Evolutionary conservation across 2,113 vertebrate genomes (phyloP).

Genomic region (Cromileptes altivelis): DNA sequence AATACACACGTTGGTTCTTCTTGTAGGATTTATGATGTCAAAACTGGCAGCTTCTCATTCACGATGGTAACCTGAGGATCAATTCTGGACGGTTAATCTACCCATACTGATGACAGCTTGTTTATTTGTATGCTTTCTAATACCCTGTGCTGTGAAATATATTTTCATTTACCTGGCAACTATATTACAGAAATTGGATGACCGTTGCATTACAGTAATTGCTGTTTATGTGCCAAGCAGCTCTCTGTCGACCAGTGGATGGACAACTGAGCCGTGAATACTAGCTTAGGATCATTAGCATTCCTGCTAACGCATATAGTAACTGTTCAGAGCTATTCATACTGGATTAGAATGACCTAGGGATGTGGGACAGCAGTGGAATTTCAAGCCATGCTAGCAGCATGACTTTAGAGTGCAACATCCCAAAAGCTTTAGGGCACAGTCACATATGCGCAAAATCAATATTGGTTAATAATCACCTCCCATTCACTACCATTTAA

Average conservation of each 20-base stretch:
- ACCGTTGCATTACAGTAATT: conserved; percentile 19
- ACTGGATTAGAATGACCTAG: not conserved
- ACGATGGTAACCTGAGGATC: not conserved
- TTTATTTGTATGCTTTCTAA: conserved; percentile 6
- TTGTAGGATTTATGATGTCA: not conserved
- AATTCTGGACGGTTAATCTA: not conserved
- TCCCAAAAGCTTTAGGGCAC: not conserved
- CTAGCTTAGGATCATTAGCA: conserved; percentile 4
- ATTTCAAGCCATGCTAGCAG: not conserved
- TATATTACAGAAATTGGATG: not conserved
- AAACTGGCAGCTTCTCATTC: conserved; percentile 6
- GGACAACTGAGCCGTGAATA: conserved; percentile 14
- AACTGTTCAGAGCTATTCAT: not conserved
- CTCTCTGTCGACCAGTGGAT: conserved; percentile 16
- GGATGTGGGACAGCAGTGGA: not conserved
- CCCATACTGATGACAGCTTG: not conserved
- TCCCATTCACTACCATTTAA: too few species aligned
- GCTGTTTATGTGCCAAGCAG: conserved; percentile 13
- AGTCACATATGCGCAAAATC: too few species aligned
- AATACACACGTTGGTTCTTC: not conserved
- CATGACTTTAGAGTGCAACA: not conserved
- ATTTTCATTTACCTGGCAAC: not conserved
- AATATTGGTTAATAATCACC: too few species aligned
- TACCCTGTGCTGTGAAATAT: not conserved
- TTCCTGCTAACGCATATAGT: not conserved